These are phyloP conservation scores for Cephalopachus bancanus DNA, from an alignment of 2,797 vertebrate genomes.

Conservation along the genomic window DNA sequence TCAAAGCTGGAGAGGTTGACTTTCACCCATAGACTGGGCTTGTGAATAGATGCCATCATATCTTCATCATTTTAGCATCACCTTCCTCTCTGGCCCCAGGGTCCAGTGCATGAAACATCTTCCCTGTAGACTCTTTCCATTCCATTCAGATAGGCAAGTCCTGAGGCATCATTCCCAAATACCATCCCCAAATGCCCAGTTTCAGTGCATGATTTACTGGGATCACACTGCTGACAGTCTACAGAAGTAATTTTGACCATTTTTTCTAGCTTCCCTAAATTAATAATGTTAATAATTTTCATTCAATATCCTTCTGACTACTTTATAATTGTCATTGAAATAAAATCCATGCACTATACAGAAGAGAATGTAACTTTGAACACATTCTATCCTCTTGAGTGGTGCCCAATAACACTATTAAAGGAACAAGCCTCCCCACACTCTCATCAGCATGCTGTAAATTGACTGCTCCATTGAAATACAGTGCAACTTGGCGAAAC, in stretches of 20 bases:
- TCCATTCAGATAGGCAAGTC: neutral
- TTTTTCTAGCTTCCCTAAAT: slow-evolving; percentile 27
- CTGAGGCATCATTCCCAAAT: neutral
- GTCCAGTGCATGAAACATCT: neutral
- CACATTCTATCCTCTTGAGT: neutral
- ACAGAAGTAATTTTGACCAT: neutral
- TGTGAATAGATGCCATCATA: neutral
- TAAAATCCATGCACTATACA: neutral
- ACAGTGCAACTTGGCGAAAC: no score
- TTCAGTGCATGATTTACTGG: neutral
- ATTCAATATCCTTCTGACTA: neutral
- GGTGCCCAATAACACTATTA: neutral
- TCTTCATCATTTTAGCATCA: neutral
- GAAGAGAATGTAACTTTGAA: neutral
- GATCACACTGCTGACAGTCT: neutral
- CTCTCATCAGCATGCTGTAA: neutral
- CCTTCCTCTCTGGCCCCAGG: neutral
- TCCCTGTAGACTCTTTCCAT: neutral
- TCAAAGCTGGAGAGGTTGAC: neutral
- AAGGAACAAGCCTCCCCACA: neutral
- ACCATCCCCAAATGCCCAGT: neutral
- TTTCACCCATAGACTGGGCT: neutral
- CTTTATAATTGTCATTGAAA: neutral
- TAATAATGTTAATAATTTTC: slow-evolving; percentile 32
- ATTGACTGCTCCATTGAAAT: neutral